Conservation (phyloP, 1,140 invertebrate genomes). For the Antheraea pernyi region DNA sequence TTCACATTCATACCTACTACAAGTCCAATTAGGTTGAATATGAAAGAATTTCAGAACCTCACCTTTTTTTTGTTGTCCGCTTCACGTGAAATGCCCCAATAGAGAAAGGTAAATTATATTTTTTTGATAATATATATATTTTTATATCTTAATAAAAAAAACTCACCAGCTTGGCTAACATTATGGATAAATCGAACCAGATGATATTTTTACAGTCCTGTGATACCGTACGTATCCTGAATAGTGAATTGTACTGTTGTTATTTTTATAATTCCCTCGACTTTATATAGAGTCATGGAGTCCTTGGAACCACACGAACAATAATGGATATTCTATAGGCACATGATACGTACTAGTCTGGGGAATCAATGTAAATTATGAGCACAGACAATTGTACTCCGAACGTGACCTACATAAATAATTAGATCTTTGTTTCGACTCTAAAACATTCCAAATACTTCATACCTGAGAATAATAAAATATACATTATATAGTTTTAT, state of each 20-base stretch:
- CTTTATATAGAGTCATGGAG: slow-evolving; percentile 55
- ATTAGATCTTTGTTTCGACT: slow-evolving; percentile 60
- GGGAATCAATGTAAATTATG: slow-evolving; percentile 68
- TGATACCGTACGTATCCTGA: background rate
- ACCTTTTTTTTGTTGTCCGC: too few species aligned
- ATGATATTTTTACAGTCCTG: background rate
- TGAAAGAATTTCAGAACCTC: too few species aligned
- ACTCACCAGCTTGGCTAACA: slow-evolving; percentile 69
- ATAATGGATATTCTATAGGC: slow-evolving; percentile 59
- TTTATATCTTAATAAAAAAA: background rate
- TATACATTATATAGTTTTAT: slow-evolving; percentile 44
- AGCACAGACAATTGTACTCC: slow-evolving; percentile 47
- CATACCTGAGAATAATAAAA: slow-evolving; percentile 49
- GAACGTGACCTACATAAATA: slow-evolving; percentile 59
- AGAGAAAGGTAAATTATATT: background rate
- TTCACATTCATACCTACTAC: too few species aligned
- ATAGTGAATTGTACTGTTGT: slow-evolving; percentile 34
- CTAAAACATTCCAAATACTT: slow-evolving; percentile 23
- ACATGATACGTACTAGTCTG: slow-evolving; percentile 42
- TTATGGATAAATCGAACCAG: slow-evolving; percentile 24
- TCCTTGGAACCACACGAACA: slow-evolving; percentile 57
- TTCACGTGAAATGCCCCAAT: too few species aligned
- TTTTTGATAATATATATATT: too few species aligned
- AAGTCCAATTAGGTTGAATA: too few species aligned
- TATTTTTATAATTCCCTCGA: slow-evolving; percentile 52